phyloP scores from a whole-genome alignment of 2,888 invertebrate genomes.

The Drosophila longiperda region DNA sequence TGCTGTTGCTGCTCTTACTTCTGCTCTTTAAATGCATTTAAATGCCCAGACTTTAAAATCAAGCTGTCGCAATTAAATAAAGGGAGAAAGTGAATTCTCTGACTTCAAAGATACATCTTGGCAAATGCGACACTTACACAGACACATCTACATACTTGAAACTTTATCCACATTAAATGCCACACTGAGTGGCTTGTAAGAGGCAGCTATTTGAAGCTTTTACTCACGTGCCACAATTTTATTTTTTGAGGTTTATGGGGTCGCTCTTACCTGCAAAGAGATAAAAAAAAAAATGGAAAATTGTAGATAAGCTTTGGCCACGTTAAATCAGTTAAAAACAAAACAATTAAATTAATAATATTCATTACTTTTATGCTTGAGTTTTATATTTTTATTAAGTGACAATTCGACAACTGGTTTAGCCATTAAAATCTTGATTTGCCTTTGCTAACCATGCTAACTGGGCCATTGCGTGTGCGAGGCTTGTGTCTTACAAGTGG shows the following conservation, averaged over 20 bases:
- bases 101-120: conserved; percentile 40
- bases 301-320: conserved; percentile 53
- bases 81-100: conserved; percentile 66
- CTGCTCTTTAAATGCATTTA: conserved; percentile 65
- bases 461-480: conserved; percentile 20
- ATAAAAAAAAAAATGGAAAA: conserved; percentile 56
- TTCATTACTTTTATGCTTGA: conserved; percentile 29
- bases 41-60: conserved; percentile 71
- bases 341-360: conserved; percentile 59
- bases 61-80: conserved; percentile 74
- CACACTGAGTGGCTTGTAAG: conserved; percentile 16
- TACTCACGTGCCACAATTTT: conserved; percentile 75
- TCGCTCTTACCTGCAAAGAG: conserved; percentile 67
- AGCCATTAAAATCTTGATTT: not conserved
- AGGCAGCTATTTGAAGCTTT: conserved; percentile 61
- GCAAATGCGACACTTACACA: conserved; percentile 27
- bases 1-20: conserved; percentile 13
- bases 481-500: conserved; percentile 11
- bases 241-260: conserved; percentile 61
- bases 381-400: conserved; percentile 63
- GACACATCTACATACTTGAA: conserved; percentile 6
- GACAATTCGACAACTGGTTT: conserved; percentile 58
- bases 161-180: conserved; percentile 16
- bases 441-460: conserved; percentile 19
- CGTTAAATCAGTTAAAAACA: conserved; percentile 43